phyloP scores from a whole-genome alignment of 2,888 invertebrate genomes.

The Acholoe squamosa region DNA sequence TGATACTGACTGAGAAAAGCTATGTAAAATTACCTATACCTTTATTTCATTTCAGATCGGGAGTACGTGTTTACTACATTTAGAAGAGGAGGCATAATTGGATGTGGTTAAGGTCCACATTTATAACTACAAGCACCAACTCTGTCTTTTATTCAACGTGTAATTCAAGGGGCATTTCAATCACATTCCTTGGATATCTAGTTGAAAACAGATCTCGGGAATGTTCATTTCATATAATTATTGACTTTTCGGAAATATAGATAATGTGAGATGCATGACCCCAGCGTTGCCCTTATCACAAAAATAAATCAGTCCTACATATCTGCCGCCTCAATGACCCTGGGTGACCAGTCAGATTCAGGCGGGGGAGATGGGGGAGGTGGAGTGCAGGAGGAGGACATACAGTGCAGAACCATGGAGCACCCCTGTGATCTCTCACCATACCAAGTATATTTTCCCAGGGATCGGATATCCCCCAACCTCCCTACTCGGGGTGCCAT shows the following conservation, averaged over 20 bases:
- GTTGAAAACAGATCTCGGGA: too few relatives aligned
- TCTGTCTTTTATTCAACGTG: too few relatives aligned
- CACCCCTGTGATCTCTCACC: neutral
- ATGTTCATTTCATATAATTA: too few relatives aligned
- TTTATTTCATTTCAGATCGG: too few relatives aligned
- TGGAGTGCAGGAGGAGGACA: neutral
- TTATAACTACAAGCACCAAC: too few relatives aligned
- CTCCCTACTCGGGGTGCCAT: slow-evolving; percentile 11
- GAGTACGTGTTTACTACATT: neutral
- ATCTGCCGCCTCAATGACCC: neutral
- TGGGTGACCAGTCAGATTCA: neutral
- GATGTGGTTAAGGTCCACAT: too few relatives aligned
- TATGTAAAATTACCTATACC: too few relatives aligned
- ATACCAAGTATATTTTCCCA: slow-evolving; percentile 29
- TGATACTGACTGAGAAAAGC: too few relatives aligned
- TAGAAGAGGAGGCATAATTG: neutral
- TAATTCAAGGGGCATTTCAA: too few relatives aligned
- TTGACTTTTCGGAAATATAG: neutral
- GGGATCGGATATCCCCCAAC: neutral
- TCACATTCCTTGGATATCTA: too few relatives aligned
- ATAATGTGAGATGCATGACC: neutral
- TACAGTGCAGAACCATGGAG: neutral
- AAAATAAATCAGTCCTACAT: neutral
- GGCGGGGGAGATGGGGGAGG: neutral
- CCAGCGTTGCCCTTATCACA: neutral